A percentile compares a stretch with the other conserved stretches of the same genome.
Conservation (phyloP, 2,113 vertebrate genomes). For the Paramormyrops kingsleyae region DNA sequence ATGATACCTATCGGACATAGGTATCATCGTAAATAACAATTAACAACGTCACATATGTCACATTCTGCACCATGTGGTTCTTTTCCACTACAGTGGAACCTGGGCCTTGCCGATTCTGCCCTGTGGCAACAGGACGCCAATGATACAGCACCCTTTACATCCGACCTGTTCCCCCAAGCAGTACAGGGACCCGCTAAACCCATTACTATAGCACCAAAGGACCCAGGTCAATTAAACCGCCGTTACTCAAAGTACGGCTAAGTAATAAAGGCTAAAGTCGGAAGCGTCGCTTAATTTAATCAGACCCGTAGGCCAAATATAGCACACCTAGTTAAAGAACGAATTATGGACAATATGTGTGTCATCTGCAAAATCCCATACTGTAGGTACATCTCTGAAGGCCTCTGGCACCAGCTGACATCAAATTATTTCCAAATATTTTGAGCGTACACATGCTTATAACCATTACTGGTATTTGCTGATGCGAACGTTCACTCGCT, state of each 20-base stretch:
- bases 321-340: conserved; percentile 3
- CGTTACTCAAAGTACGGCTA: background rate
- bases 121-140: background rate
- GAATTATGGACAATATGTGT: conserved; percentile 8
- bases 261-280: background rate
- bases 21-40: conserved; percentile 42
- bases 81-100: conserved; percentile 41
- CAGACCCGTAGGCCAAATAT: conserved; percentile 2
- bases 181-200: background rate
- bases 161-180: background rate
- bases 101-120: background rate
- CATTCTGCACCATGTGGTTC: conserved; percentile 30
- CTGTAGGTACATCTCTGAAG: background rate
- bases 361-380: background rate
- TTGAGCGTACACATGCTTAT: background rate
- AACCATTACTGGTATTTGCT: background rate
- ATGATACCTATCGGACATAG: conserved; percentile 52
- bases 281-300: background rate
- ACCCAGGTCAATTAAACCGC: conserved; percentile 4
- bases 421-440: background rate
- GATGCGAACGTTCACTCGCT: background rate
- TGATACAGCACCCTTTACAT: background rate
- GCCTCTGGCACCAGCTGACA: background rate
- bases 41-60: conserved; percentile 38
- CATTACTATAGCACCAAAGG: background rate